Percentiles rank a stretch among this genome's conserved stretches.
Conservation (phyloP, 2,113 vertebrate species). For the Nyctereutes procyonoides region DNA sequence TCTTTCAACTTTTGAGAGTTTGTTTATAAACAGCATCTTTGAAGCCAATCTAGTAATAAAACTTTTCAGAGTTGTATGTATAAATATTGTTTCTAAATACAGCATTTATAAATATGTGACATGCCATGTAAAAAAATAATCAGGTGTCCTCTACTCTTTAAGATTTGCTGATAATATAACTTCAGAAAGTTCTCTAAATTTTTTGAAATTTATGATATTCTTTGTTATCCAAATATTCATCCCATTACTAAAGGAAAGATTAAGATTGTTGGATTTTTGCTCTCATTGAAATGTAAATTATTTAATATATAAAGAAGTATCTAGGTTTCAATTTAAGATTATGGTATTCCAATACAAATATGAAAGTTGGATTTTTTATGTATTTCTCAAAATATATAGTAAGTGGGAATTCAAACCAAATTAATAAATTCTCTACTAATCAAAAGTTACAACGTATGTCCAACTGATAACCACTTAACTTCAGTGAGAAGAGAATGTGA, state of each 20-base stretch:
- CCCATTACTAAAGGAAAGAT: constrained; percentile 15
- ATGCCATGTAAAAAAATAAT: constrained; percentile 14
- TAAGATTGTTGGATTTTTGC: not conserved
- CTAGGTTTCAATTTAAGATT: constrained; percentile 8
- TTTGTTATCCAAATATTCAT: not conserved
- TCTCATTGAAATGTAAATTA: constrained; percentile 44
- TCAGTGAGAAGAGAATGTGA: not conserved
- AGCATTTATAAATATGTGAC: constrained; percentile 62
- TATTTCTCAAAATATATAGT: constrained; percentile 2
- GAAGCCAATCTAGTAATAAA: constrained; percentile 73
- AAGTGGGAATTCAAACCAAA: constrained; percentile 20
- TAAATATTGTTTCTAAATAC: constrained; percentile 69
- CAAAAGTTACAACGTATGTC: not conserved
- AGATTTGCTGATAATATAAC: not conserved
- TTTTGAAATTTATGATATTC: constrained; percentile 29
- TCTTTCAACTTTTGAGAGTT: constrained; percentile 79
- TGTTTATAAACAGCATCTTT: constrained; percentile 75
- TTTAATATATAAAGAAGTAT: constrained; percentile 29
- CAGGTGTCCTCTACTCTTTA: constrained; percentile 28
- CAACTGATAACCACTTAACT: not conserved
- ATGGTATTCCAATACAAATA: not conserved
- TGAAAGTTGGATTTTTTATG: not conserved
- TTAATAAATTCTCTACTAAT: not conserved
- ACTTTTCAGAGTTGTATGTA: constrained; percentile 65
- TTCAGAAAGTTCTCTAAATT: not conserved